Evolutionary conservation across 1,140 invertebrate genomes (phyloP).

Genomic region (Trichomalopsis sarcophagae): DNA sequence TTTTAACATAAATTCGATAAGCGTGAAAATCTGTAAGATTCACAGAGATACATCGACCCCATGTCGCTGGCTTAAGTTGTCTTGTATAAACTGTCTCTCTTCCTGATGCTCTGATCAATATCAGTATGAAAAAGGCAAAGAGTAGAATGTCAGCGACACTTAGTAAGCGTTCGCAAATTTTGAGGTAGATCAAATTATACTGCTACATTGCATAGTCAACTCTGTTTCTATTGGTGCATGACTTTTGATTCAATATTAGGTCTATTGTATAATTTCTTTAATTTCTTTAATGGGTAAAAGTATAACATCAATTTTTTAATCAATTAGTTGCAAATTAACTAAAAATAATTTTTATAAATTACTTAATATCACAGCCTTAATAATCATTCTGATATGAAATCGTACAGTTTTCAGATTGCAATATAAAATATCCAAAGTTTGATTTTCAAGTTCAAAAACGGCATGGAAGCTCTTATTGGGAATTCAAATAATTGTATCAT

Average conservation of each 20-base stretch:
- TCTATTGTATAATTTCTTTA: neutral
- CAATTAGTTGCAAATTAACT: neutral
- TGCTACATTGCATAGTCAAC: neutral
- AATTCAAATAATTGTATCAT: conserved; percentile 31
- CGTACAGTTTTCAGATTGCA: conserved; percentile 5
- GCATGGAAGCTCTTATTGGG: neutral
- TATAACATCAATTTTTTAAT: neutral
- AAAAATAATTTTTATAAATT: neutral
- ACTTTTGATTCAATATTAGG: conserved; percentile 7
- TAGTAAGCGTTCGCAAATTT: neutral
- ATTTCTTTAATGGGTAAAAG: too few relatives aligned
- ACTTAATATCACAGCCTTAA: neutral
- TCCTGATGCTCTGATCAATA: neutral
- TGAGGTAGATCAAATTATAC: conserved; percentile 33
- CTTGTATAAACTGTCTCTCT: neutral
- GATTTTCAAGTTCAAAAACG: neutral
- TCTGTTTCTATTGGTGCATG: neutral
- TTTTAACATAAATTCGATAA: conserved; percentile 8
- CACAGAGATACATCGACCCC: neutral
- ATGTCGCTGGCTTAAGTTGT: neutral
- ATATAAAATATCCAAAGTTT: conserved; percentile 27
- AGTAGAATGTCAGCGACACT: neutral
- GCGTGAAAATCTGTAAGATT: conserved; percentile 4
- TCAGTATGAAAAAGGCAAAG: neutral
- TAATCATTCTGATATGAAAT: conserved; percentile 7